Evolutionary conservation across 1,140 invertebrate genomes (phyloP).

Genomic region (Stegodyphus dumicola): DNA sequence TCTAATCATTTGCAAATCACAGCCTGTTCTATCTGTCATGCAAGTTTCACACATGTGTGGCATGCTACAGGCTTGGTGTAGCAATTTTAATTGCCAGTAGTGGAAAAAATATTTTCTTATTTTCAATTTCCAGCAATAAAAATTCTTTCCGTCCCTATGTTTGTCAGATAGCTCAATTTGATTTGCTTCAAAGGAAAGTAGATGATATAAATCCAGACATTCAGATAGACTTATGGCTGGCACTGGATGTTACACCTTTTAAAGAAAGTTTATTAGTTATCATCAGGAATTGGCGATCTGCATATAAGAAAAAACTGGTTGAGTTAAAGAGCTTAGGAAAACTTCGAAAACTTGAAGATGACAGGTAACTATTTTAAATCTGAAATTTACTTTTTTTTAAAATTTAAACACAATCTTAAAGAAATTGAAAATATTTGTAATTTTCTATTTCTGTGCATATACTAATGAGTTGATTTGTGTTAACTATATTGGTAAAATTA

Average conservation of each 20-base stretch:
- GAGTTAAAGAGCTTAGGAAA: conserved; percentile 42
- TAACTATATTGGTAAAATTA: too few relatives aligned
- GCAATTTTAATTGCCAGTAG: background rate
- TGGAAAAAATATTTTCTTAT: background rate
- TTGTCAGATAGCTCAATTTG: conserved; percentile 41
- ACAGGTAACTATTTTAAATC: conserved; percentile 20
- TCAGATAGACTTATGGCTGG: conserved; percentile 37
- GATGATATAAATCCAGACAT: conserved; percentile 25
- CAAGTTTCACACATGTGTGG: background rate
- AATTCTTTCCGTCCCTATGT: background rate
- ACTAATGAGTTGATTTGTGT: too few relatives aligned
- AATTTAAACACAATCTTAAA: background rate
- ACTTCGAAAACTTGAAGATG: conserved; percentile 30
- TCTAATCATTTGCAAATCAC: background rate
- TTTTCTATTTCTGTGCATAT: too few relatives aligned
- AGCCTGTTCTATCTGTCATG: background rate
- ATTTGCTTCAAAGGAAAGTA: conserved; percentile 23
- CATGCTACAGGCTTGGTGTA: background rate
- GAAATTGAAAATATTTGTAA: too few relatives aligned
- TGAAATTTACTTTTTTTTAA: background rate
- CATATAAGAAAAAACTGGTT: conserved; percentile 46
- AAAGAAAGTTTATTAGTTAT: conserved; percentile 32
- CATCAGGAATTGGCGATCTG: conserved; percentile 21
- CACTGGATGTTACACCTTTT: conserved; percentile 33
- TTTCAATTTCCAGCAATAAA: background rate